phyloP scores from a whole-genome alignment of 2,888 invertebrate genomes.

The Epirrita christyi region DNA sequence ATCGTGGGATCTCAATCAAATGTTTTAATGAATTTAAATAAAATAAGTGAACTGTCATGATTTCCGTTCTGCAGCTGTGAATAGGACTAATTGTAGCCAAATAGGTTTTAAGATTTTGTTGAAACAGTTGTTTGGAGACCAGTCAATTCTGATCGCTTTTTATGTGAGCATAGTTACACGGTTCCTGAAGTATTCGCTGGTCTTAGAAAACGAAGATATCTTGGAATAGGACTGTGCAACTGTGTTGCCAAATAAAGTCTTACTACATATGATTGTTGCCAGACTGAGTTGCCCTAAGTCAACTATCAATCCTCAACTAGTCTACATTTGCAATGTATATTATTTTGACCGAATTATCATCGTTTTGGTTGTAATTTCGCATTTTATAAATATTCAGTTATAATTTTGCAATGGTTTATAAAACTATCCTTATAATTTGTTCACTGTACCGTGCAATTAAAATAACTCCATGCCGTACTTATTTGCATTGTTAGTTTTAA shows the following conservation, averaged over 20 bases:
- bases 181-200: not conserved
- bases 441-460: constrained; percentile 40
- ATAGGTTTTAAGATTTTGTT: constrained; percentile 52
- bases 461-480: constrained; percentile 51
- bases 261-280: constrained; percentile 46
- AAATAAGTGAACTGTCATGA: constrained; percentile 61
- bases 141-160: constrained; percentile 9
- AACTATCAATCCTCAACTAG: constrained; percentile 47
- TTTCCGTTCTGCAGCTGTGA: constrained; percentile 81
- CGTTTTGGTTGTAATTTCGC: constrained; percentile 11
- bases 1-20: constrained; percentile 72
- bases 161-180: constrained; percentile 13
- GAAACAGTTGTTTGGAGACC: constrained; percentile 18
- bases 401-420: constrained; percentile 23
- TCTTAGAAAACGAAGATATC: not conserved
- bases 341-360: constrained; percentile 29
- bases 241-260: constrained; percentile 30
- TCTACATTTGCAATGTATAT: constrained; percentile 49
- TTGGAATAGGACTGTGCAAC: constrained; percentile 1
- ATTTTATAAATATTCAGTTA: constrained; percentile 16
- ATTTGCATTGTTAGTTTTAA: constrained; percentile 31
- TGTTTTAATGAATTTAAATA: constrained; percentile 53
- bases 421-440: constrained; percentile 23
- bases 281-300: constrained; percentile 64
- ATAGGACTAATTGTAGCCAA: constrained; percentile 66